Conservation (phyloP, 1,140 invertebrate species). For the Notospermus geniculatus region DNA sequence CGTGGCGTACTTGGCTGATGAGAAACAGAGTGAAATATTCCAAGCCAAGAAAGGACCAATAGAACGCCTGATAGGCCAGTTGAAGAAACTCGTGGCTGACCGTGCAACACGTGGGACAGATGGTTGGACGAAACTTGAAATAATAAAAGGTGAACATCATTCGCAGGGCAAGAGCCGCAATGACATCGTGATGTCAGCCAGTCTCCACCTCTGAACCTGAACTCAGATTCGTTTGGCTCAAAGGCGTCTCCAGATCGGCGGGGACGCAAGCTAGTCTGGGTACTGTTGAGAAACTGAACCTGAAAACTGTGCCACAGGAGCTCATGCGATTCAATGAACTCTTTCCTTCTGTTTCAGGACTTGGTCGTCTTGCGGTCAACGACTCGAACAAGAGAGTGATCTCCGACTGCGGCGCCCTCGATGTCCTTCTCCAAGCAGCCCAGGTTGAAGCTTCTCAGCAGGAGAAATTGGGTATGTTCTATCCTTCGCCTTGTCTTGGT, state of each 20-base stretch:
- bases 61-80: background rate
- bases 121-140: conserved; percentile 1
- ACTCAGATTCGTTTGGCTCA: too few relatives aligned
- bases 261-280: too few relatives aligned
- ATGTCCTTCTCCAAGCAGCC: background rate
- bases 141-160: background rate
- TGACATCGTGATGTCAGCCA: too few relatives aligned
- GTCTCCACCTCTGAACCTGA: too few relatives aligned
- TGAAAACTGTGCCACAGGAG: too few relatives aligned
- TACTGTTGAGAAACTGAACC: too few relatives aligned
- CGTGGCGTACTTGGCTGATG: conserved; percentile 2
- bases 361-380: background rate
- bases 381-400: conserved; percentile 4
- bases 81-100: background rate
- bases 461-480: too few relatives aligned
- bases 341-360: background rate
- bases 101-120: background rate
- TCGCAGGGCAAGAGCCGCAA: too few relatives aligned
- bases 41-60: background rate
- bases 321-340: too few relatives aligned
- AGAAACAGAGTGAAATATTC: conserved; percentile 10
- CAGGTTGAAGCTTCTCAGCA: too few relatives aligned
- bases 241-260: too few relatives aligned
- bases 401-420: background rate
- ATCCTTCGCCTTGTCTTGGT: too few relatives aligned